phyloP scores from a whole-genome alignment of 2,888 invertebrate species.

The Papilio gigon region DNA sequence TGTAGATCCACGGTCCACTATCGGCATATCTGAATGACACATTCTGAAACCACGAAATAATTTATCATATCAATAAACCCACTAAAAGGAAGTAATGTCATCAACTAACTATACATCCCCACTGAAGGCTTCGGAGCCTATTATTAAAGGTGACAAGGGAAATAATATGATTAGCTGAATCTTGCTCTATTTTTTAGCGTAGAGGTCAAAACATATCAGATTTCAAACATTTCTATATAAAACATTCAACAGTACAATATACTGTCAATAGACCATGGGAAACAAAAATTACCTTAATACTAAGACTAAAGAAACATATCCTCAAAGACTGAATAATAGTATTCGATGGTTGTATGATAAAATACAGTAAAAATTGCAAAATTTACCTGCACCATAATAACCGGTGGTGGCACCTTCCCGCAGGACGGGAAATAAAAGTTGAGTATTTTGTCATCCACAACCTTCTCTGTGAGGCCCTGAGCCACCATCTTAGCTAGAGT shows the following conservation, averaged over 20 bases:
- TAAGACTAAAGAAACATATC: no score
- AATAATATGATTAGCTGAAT: no score
- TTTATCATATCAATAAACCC: neutral
- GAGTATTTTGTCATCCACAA: slow-evolving; percentile 93
- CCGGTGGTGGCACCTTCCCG: slow-evolving; percentile 98
- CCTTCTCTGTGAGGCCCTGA: slow-evolving; percentile 97
- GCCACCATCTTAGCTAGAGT: slow-evolving; percentile 99
- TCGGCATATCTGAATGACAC: slow-evolving; percentile 97
- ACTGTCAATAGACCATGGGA: no score
- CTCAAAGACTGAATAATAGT: no score
- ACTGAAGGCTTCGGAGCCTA: no score
- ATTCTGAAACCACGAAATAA: slow-evolving; percentile 81
- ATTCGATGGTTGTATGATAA: no score
- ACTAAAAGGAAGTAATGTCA: neutral
- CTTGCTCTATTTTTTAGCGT: no score
- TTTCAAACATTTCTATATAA: neutral
- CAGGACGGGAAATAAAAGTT: slow-evolving; percentile 98
- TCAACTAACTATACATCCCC: no score
- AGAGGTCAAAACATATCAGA: no score
- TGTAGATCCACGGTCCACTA: slow-evolving; percentile 94
- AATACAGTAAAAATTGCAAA: neutral
- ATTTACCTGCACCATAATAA: slow-evolving; percentile 96
- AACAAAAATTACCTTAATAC: no score
- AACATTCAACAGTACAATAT: neutral
- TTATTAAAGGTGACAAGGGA: no score